A percentile compares a stretch with the other conserved stretches of the same genome.
phyloP scores from a whole-genome alignment of 2,113 vertebrate genomes.

The Ibidorhyncha struthersii region DNA sequence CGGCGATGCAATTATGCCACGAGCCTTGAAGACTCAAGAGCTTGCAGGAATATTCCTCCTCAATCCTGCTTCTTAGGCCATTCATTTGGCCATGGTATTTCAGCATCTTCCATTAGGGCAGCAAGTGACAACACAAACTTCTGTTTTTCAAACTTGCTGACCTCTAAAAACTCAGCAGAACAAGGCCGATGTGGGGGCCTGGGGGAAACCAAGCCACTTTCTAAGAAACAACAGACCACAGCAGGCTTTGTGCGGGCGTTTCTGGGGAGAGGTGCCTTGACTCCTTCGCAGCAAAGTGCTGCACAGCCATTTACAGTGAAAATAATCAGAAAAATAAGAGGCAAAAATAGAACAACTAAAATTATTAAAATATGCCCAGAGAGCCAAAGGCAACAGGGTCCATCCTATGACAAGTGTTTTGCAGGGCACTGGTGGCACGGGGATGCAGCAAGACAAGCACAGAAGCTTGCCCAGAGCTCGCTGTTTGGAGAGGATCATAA shows the following conservation, averaged over 20 bases:
- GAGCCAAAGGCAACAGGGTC: background rate
- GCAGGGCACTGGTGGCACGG: background rate
- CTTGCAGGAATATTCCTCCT: background rate
- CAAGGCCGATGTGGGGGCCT: fast-evolving
- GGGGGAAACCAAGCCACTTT: background rate
- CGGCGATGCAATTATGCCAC: background rate
- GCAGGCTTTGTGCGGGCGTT: fast-evolving
- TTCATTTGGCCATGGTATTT: fast-evolving
- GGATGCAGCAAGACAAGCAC: background rate
- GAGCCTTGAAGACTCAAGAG: background rate
- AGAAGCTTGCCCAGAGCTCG: background rate
- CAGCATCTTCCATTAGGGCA: background rate
- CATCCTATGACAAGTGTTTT: background rate
- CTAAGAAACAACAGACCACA: background rate
- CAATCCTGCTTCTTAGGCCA: background rate
- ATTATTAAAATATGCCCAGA: background rate
- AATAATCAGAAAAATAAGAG: background rate
- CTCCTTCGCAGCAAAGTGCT: fast-evolving
- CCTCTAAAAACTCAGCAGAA: background rate
- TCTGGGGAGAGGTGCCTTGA: background rate
- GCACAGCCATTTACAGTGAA: background rate
- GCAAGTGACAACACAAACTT: background rate
- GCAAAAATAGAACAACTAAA: background rate
- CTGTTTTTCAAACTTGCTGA: background rate
- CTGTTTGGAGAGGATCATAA: fast-evolving